Evolutionary conservation across 2,888 invertebrate genomes (phyloP).

Genomic region (Perizoma flavofasciatum): DNA sequence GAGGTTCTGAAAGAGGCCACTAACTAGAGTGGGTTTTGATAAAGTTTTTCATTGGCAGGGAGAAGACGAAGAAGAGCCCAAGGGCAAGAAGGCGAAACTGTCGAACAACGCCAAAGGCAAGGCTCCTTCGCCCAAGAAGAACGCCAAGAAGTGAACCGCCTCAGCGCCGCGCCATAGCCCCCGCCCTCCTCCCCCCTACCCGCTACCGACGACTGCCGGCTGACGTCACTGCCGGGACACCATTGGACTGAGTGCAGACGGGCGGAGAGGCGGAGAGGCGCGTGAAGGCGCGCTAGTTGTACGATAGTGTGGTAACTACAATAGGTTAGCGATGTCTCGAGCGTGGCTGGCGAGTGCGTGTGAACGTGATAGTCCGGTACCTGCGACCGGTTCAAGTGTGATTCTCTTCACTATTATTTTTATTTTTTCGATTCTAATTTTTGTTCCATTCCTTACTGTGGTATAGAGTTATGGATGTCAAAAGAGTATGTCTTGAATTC

Average conservation of each 20-base stretch:
- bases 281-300: constrained; percentile 52
- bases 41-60: constrained; percentile 65
- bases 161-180: constrained; percentile 41
- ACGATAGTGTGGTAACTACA: constrained; percentile 66
- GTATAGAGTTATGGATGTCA: constrained; percentile 78
- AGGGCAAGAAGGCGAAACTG: constrained; percentile 91
- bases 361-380: constrained; percentile 59
- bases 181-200: not conserved
- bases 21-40: constrained; percentile 1
- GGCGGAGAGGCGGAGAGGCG: constrained; percentile 30
- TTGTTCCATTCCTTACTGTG: constrained; percentile 80
- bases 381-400: constrained; percentile 61
- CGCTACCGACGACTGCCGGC: not conserved
- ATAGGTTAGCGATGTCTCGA: constrained; percentile 75
- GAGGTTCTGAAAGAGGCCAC: not conserved
- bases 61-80: constrained; percentile 90
- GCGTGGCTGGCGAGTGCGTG: constrained; percentile 52
- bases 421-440: constrained; percentile 67
- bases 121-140: constrained; percentile 88
- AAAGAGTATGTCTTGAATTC: constrained; percentile 68
- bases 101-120: constrained; percentile 88
- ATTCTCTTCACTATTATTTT: constrained; percentile 63
- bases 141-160: constrained; percentile 81
- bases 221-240: too few species aligned
- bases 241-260: constrained; percentile 8